These are phyloP conservation scores for Anguilla obscura DNA, from an alignment of 2,797 vertebrate genomes.

Conservation along the genomic window DNA sequence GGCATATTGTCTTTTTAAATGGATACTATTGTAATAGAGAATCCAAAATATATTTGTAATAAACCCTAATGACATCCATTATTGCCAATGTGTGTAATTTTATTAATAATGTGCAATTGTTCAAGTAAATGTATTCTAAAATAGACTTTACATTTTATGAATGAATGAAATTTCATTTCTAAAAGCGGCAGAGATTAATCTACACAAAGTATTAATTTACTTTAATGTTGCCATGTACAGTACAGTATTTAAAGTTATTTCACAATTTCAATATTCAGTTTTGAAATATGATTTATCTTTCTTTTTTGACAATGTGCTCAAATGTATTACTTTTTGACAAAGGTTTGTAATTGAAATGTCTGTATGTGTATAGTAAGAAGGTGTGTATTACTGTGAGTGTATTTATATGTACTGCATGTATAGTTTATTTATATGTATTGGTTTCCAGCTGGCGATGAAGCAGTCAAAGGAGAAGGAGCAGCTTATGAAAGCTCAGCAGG, in stretches of 20 bases:
- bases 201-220: not conserved
- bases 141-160: not conserved
- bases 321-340: not conserved
- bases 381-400: not conserved
- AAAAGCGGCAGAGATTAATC: not conserved
- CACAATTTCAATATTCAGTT: not conserved
- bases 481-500: slow-evolving; percentile 78
- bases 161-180: not conserved
- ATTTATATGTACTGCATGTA: not conserved
- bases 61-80: not conserved
- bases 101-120: not conserved
- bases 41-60: not conserved
- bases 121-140: not conserved
- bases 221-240: not conserved
- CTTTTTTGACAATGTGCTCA: not conserved
- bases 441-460: slow-evolving; percentile 76
- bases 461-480: slow-evolving; percentile 84
- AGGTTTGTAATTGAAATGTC: not conserved
- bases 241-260: not conserved
- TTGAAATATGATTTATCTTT: not conserved
- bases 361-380: not conserved
- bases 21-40: not conserved
- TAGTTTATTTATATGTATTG: not conserved
- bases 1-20: not conserved
- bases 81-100: not conserved